Conservation (phyloP, 1,140 invertebrate species). For the Epicauta chinensis region DNA sequence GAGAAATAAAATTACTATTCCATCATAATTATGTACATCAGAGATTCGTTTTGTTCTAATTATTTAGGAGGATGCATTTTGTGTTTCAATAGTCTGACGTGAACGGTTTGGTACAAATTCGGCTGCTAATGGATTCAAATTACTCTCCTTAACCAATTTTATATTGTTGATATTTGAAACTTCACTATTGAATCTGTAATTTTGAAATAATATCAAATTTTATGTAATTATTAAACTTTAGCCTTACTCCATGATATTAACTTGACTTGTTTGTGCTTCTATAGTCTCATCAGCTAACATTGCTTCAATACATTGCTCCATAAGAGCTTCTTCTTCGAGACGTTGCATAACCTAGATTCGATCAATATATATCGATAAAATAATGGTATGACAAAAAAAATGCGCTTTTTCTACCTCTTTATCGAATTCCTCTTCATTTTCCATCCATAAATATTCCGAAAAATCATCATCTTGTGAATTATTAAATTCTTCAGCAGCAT, state of each 20-base stretch:
- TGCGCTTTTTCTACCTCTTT: constrained; percentile 57
- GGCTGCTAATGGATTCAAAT: constrained; percentile 69
- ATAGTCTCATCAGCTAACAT: constrained; percentile 62
- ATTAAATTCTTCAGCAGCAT: constrained; percentile 47
- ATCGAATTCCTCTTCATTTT: constrained; percentile 84
- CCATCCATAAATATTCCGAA: constrained; percentile 88
- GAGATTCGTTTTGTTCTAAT: constrained; percentile 1
- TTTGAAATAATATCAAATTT: too few relatives aligned
- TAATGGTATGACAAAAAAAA: background rate
- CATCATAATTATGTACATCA: constrained; percentile 10
- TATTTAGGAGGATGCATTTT: constrained; percentile 8
- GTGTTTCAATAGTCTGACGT: constrained; percentile 1
- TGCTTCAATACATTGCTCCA: constrained; percentile 79
- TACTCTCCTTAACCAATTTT: constrained; percentile 29
- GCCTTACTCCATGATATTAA: constrained; percentile 19
- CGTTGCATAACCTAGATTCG: constrained; percentile 67
- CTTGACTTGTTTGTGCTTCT: constrained; percentile 11
- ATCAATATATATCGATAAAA: background rate
- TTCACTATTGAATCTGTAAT: constrained; percentile 5
- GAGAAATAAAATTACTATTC: too few relatives aligned
- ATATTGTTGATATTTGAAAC: constrained; percentile 15
- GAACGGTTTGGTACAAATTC: constrained; percentile 60
- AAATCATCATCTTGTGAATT: constrained; percentile 64
- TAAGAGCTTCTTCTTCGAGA: constrained; percentile 77
- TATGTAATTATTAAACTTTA: background rate